Evolutionary conservation across 2,888 invertebrate genomes (phyloP).

Genomic region (Nipponacmea schrenckii): DNA sequence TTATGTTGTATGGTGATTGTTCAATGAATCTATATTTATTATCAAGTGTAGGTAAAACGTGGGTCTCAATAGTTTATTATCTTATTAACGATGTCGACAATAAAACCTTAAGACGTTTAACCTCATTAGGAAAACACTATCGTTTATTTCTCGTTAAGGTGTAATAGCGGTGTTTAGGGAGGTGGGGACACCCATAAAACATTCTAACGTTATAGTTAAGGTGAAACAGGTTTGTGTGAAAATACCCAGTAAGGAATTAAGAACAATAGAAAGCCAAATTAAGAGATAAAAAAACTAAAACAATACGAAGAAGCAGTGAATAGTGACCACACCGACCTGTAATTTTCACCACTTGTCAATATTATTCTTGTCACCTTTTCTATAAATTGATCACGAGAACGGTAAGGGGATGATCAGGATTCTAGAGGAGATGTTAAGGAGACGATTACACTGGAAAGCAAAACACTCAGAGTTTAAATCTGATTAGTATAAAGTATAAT

Average conservation of each 20-base stretch:
- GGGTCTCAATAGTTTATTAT: background rate
- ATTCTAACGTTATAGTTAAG: background rate
- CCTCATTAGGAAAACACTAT: conserved; percentile 1
- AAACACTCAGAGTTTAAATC: too few species aligned
- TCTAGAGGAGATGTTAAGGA: too few species aligned
- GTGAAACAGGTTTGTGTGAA: background rate
- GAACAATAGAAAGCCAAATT: background rate
- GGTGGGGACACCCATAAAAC: background rate
- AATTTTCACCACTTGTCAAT: background rate
- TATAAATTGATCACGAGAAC: background rate
- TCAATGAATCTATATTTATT: background rate
- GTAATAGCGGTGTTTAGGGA: background rate
- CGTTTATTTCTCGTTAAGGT: conserved; percentile 6
- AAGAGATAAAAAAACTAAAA: background rate
- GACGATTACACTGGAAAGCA: too few species aligned
- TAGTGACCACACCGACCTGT: background rate
- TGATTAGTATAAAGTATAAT: too few species aligned
- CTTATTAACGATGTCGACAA: background rate
- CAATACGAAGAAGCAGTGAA: background rate
- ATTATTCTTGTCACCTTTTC: conserved; percentile 1
- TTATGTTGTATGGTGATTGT: background rate
- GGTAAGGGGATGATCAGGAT: too few species aligned
- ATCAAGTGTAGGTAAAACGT: background rate
- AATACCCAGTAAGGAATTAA: background rate
- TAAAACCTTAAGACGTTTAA: background rate